These are phyloP conservation scores for Potamarius usumacintae DNA, from an alignment of 2,113 vertebrate species.

Conservation along the genomic window DNA sequence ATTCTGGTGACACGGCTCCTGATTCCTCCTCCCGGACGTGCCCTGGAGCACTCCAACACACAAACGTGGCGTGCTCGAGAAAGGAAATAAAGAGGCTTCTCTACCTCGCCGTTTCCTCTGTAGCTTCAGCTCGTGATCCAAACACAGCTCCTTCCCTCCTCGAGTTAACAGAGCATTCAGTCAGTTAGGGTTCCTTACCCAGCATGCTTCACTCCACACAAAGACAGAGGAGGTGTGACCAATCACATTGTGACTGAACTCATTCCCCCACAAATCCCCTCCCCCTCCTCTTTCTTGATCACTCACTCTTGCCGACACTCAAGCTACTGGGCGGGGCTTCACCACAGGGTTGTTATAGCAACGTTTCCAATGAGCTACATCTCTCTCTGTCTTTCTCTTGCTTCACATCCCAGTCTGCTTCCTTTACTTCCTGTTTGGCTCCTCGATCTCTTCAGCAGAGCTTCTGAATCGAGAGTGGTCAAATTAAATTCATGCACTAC, in stretches of 20 bases:
- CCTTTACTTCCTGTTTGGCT: conserved; percentile 62
- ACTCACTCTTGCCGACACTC: conserved; percentile 77
- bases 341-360: conserved; percentile 82
- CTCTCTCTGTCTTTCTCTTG: conserved; percentile 43
- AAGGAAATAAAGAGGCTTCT: conserved; percentile 53
- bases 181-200: conserved; percentile 77
- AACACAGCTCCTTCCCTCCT: conserved; percentile 70
- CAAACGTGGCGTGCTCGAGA: neutral
- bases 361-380: conserved; percentile 75
- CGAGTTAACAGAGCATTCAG: conserved; percentile 34
- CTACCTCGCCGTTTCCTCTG: conserved; percentile 74
- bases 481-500: neutral
- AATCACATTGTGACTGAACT: conserved; percentile 83
- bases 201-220: conserved; percentile 86
- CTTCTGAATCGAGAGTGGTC: no score
- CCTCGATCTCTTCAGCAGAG: neutral
- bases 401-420: conserved; percentile 24
- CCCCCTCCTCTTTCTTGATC: conserved; percentile 54
- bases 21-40: conserved; percentile 47
- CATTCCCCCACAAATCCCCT: conserved; percentile 57
- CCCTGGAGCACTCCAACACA: conserved; percentile 9
- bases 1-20: conserved; percentile 55
- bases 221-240: conserved; percentile 96
- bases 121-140: conserved; percentile 68
- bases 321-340: conserved; percentile 77